These are phyloP conservation scores for Moxostoma hubbsi DNA, from an alignment of 2,797 vertebrate genomes.

Conservation along the genomic window DNA sequence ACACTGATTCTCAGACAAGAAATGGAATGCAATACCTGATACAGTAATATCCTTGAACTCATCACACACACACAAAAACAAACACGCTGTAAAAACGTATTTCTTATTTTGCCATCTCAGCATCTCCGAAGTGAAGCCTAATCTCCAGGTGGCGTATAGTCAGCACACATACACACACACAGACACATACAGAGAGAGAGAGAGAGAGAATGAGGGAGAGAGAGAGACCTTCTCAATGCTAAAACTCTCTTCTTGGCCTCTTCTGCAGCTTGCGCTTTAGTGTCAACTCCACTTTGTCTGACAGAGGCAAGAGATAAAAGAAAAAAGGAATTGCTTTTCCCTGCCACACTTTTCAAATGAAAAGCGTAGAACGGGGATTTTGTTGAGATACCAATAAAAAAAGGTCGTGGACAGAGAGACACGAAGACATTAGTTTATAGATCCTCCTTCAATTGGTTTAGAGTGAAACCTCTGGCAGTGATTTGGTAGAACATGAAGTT, in stretches of 20 bases:
- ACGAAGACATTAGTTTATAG: not conserved
- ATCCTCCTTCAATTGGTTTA: constrained; percentile 48
- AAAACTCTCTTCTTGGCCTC: constrained; percentile 39
- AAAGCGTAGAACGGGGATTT: constrained; percentile 48
- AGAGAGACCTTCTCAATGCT: constrained; percentile 31
- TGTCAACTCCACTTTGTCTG: constrained; percentile 61
- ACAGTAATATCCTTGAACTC: constrained; percentile 43
- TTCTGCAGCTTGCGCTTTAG: constrained; percentile 33
- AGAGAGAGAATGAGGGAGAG: no score
- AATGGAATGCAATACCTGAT: constrained; percentile 29
- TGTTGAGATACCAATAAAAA: constrained; percentile 36
- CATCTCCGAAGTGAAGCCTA: constrained; percentile 72
- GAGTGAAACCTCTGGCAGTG: constrained; percentile 38
- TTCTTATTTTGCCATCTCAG: constrained; percentile 72
- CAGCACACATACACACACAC: constrained; percentile 51
- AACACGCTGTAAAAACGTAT: constrained; percentile 68
- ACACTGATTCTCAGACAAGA: constrained; percentile 9
- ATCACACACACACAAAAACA: constrained; percentile 11
- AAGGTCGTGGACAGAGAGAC: constrained; percentile 4
- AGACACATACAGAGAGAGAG: not conserved
- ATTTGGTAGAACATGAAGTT: constrained; percentile 43
- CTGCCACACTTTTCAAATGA: constrained; percentile 52
- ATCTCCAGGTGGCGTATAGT: constrained; percentile 71
- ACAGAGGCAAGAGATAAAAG: constrained; percentile 46
- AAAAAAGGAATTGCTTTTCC: constrained; percentile 52